A percentile compares a stretch with the other conserved stretches of the same genome.
Evolutionary conservation across 2,797 vertebrate species (phyloP).

Genomic region (Acanthurus lineatus): DNA sequence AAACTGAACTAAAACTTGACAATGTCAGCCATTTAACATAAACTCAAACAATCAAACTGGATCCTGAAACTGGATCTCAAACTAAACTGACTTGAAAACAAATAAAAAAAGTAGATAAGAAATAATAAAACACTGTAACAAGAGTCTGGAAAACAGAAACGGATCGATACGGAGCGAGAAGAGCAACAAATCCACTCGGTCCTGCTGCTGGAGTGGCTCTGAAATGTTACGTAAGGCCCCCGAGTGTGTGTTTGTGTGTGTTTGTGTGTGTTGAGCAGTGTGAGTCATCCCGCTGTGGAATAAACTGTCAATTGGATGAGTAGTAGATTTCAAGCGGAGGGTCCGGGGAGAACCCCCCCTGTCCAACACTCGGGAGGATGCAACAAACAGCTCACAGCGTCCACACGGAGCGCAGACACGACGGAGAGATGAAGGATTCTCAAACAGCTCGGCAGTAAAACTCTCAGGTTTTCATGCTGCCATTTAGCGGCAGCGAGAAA

Average conservation of each 20-base stretch:
- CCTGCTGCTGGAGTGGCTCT: conserved; percentile 3
- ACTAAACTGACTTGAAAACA: too few species aligned
- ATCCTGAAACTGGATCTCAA: too few species aligned
- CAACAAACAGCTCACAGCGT: not conserved
- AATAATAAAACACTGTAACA: too few species aligned
- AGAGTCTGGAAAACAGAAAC: not conserved
- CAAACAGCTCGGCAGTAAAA: not conserved
- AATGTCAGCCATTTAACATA: too few species aligned
- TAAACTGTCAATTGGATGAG: conserved; percentile 53
- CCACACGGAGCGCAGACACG: not conserved
- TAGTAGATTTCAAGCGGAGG: conserved; percentile 31
- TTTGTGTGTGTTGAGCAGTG: conserved; percentile 33
- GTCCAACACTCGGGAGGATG: conserved; percentile 15
- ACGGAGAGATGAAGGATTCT: not conserved
- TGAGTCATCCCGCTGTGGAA: conserved; percentile 54
- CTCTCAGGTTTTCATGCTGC: not conserved
- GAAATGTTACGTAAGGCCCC: conserved; percentile 32
- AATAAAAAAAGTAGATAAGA: too few species aligned
- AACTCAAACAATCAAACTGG: too few species aligned
- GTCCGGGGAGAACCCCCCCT: conserved; percentile 21
- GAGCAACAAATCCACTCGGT: not conserved
- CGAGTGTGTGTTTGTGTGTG: not conserved
- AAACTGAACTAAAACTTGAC: too few species aligned
- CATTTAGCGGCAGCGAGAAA: conserved; percentile 1
- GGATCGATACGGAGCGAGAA: conserved; percentile 6